phyloP scores from a whole-genome alignment of 2,797 vertebrate genomes.

The Argyrosomus regius region DNA sequence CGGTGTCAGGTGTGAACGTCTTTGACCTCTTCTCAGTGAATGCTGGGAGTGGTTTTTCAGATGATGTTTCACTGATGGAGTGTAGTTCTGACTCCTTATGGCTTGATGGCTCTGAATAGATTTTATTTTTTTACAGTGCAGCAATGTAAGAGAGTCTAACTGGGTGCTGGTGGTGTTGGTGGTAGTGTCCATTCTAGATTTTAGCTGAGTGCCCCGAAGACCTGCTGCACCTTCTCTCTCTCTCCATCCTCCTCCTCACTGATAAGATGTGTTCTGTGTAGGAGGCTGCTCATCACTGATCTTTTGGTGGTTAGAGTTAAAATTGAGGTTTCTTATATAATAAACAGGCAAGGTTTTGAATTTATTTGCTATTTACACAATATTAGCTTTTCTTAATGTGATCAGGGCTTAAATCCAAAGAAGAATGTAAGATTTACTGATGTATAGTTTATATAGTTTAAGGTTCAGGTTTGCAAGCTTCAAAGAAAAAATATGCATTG shows the following conservation, averaged over 20 bases:
- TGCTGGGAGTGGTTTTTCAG: neutral
- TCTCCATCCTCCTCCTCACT: conserved; percentile 21
- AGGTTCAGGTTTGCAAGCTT: neutral
- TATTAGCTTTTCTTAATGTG: no score
- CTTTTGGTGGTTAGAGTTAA: neutral
- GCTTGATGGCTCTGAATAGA: no score
- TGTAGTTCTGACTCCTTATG: neutral
- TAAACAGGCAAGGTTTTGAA: neutral
- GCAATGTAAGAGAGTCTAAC: neutral
- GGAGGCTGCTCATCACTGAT: conserved; percentile 14
- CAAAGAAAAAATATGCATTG: neutral
- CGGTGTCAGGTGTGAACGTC: neutral
- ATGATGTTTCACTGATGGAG: neutral
- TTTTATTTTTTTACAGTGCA: neutral
- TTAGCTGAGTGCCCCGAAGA: neutral
- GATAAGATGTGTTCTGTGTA: conserved; percentile 3
- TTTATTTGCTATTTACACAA: neutral
- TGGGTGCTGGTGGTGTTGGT: no score
- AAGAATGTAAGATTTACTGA: neutral
- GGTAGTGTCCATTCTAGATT: neutral
- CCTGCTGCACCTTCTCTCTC: neutral
- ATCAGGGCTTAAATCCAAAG: neutral
- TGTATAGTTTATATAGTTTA: neutral
- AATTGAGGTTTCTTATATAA: conserved; percentile 1
- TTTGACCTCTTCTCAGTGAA: neutral